Base-by-base conservation (phyloP, 2,888 invertebrate species). In the Aelia acuminata region DNA sequence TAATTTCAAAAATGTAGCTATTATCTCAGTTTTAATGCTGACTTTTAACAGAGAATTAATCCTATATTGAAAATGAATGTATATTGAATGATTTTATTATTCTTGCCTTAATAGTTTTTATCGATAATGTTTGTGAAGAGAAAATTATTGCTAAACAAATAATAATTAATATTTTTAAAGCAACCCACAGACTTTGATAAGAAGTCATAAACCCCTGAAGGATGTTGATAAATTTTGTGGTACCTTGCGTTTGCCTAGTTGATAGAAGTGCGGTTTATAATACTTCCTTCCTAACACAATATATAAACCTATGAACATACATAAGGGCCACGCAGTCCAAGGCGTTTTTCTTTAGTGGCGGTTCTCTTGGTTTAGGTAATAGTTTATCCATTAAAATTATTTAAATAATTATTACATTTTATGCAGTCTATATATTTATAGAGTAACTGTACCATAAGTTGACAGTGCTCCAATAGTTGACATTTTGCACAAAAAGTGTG, bases 261-360 rank as follows among this genome's bases (percentile, higher is more conserved):
- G 80, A 80, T 80, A 80, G 22, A 80, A n/a, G 7, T 80, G 80
- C 39, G 80, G 80, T 80, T 80, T 39, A 11, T 22, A 43, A 80
- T 43, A 47, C 80, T 80, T 80, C 80, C 80, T 80, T 11, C 43
- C 43, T n/a, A 1, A 15, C 3, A 47, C n/a, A n/a, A 43, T 80
- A 80, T 80, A 80, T n/a, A 80, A 22, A n/a, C 11, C 39, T 43
- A 18, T n/a, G 10, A 3, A 80, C 31, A 2, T 31, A 13, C 20
- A 2, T n/a, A 80, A 15, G 13, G 8, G 13, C n/a, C 43, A 47
- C 13, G 43, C 80, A 80, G 80, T 80, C 11, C 5, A 3, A 1
- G n/a, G 2, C 11, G 10, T 22, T 39, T 80, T 13, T 3, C 20
- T 80, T 39, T 22, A 4, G 1, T 10, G 4, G 80, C 43, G 63